Conservation (phyloP, 2,888 invertebrate species). For the Notodonta ziczac region DNA sequence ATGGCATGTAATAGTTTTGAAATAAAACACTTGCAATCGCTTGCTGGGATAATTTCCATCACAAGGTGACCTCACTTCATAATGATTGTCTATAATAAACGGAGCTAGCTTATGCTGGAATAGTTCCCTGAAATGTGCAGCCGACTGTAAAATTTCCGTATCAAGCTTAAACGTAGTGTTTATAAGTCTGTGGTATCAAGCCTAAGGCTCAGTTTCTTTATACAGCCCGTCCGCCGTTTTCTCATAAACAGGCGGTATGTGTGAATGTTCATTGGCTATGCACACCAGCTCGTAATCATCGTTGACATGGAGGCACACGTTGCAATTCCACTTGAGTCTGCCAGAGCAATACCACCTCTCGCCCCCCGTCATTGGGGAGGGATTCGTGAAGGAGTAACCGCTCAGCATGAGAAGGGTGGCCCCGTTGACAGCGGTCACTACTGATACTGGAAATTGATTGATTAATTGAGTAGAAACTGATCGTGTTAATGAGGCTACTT, state of each 20-base stretch:
- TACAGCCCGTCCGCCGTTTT: conserved; percentile 68
- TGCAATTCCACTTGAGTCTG: conserved; percentile 64
- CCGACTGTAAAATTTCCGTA: too few relatives aligned
- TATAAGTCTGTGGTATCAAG: not conserved
- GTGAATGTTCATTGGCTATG: conserved; percentile 69
- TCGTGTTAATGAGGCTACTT: too few relatives aligned
- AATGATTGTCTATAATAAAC: too few relatives aligned
- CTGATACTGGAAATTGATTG: conserved; percentile 65
- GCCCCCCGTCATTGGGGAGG: conserved; percentile 71
- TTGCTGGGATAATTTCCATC: too few relatives aligned
- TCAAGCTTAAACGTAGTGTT: too few relatives aligned
- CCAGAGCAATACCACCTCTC: conserved; percentile 79
- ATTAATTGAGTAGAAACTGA: conserved; percentile 26
- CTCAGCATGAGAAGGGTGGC: conserved; percentile 76
- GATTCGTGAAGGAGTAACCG: conserved; percentile 74
- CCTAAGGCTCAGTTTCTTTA: conserved; percentile 44
- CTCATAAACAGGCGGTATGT: conserved; percentile 67
- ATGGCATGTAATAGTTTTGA: too few relatives aligned
- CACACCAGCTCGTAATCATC: conserved; percentile 78
- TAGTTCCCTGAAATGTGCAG: too few relatives aligned
- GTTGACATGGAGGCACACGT: conserved; percentile 74
- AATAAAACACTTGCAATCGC: too few relatives aligned
- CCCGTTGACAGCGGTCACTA: conserved; percentile 76
- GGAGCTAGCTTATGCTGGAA: too few relatives aligned
- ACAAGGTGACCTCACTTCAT: too few relatives aligned